Conservation (phyloP, 2,113 vertebrate genomes). For the Athene noctua region DNA sequence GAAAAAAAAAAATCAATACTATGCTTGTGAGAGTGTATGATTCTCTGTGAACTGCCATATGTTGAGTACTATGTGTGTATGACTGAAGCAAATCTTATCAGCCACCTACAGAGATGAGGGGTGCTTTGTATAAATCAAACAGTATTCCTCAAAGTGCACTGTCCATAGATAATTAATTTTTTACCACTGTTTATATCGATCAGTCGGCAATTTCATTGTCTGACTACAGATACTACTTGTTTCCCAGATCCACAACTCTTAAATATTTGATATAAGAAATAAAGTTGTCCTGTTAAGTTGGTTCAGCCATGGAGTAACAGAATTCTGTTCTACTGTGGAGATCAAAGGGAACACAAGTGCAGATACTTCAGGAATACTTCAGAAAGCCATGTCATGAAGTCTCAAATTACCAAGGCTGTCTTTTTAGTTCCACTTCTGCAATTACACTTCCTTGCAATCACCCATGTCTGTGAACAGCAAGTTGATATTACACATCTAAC, state of each 20-base stretch:
- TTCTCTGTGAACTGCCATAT: background rate
- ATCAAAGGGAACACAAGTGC: background rate
- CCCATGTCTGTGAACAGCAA: background rate
- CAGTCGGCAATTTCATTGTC: background rate
- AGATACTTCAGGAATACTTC: background rate
- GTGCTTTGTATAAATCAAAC: background rate
- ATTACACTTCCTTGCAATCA: background rate
- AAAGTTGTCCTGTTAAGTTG: background rate
- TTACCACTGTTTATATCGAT: background rate
- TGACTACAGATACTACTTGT: background rate
- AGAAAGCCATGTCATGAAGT: background rate
- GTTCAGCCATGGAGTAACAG: background rate
- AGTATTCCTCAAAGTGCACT: background rate
- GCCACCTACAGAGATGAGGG: background rate
- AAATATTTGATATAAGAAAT: background rate
- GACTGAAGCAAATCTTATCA: background rate
- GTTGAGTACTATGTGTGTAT: background rate
- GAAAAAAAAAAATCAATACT: too few relatives aligned
- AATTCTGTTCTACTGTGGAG: background rate
- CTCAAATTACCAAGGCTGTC: background rate
- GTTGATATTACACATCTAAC: background rate
- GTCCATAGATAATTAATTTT: background rate
- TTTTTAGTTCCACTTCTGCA: background rate
- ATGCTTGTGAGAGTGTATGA: background rate
- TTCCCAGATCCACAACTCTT: background rate